A percentile compares a stretch with the other conserved stretches of the same genome.
phyloP scores from a whole-genome alignment of 1,140 invertebrate species.

The Drosophila micromelanica region DNA sequence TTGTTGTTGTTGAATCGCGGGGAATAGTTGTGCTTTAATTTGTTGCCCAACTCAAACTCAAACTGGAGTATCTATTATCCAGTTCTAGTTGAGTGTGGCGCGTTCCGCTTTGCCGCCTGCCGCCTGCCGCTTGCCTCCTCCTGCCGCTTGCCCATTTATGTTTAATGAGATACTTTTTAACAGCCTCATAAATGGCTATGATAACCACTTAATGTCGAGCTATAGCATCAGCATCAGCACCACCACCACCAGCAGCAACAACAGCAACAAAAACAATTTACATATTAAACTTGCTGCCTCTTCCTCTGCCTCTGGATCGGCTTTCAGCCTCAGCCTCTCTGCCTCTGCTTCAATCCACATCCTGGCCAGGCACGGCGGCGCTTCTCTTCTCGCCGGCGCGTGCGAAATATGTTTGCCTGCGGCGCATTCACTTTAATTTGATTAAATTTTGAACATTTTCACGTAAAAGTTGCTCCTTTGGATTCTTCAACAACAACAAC shows the following conservation, averaged over 20 bases:
- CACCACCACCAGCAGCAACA: constrained; percentile 4
- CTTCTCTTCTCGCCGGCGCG: constrained; percentile 52
- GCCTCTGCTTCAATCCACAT: constrained; percentile 21
- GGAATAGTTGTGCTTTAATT: constrained; percentile 29
- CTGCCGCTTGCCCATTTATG: constrained; percentile 52
- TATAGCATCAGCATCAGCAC: constrained; percentile 34
- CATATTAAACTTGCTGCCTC: constrained; percentile 77
- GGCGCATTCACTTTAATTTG: constrained; percentile 83
- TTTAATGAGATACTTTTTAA: constrained; percentile 83
- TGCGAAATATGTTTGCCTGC: constrained; percentile 82
- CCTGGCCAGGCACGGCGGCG: constrained; percentile 19
- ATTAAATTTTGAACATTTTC: constrained; percentile 84
- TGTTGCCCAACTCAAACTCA: constrained; percentile 33
- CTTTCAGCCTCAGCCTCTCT: constrained; percentile 40
- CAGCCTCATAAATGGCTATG: constrained; percentile 84
- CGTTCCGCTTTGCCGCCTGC: not conserved
- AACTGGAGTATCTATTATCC: constrained; percentile 42
- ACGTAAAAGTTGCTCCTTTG: constrained; percentile 81
- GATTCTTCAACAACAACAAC: constrained; percentile 25
- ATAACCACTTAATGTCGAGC: constrained; percentile 83
- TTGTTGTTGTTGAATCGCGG: constrained; percentile 14
- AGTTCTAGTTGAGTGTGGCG: constrained; percentile 25
- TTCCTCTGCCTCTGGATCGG: constrained; percentile 33
- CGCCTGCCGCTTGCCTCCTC: constrained; percentile 5
- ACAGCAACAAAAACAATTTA: constrained; percentile 75